These are phyloP conservation scores for Pseudorasbora parva DNA, from an alignment of 2,113 vertebrate genomes.

Conservation along the genomic window DNA sequence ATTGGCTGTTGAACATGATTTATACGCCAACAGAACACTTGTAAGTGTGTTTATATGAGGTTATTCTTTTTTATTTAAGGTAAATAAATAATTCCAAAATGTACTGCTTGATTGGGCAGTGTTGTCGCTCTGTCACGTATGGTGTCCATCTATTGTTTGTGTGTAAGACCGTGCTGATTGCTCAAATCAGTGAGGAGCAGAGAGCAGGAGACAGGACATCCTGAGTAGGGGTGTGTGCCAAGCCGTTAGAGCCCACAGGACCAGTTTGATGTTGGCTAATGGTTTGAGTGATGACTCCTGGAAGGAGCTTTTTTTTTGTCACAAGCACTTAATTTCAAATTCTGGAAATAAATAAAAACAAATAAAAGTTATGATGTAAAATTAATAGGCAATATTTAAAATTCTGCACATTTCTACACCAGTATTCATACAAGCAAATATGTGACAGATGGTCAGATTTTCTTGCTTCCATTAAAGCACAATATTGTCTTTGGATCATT, in stretches of 20 bases:
- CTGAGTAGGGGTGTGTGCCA: constrained; percentile 49
- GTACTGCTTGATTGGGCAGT: background rate
- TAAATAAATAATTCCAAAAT: constrained; percentile 5
- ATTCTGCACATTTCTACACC: too few relatives aligned
- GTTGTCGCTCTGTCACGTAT: background rate
- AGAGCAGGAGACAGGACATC: constrained; percentile 59
- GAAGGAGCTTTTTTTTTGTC: background rate
- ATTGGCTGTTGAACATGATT: background rate
- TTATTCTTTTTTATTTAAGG: constrained; percentile 15
- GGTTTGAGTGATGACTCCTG: background rate
- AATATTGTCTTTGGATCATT: too few relatives aligned
- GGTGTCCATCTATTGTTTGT: constrained; percentile 45
- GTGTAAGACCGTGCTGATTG: constrained; percentile 23
- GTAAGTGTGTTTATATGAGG: constrained; percentile 1
- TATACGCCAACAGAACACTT: background rate
- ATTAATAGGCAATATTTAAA: background rate
- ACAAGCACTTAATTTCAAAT: background rate
- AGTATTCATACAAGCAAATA: too few relatives aligned
- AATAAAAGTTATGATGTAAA: background rate
- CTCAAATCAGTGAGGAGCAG: constrained; percentile 34
- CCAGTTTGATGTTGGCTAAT: background rate
- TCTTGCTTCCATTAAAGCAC: too few relatives aligned
- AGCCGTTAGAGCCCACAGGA: background rate
- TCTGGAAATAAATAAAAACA: background rate
- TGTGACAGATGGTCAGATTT: too few relatives aligned